Evolutionary conservation across 1,140 invertebrate genomes (phyloP), one percentile per base, ranked within the genome.

Genomic region (Eufriesea mexicana): DNA sequence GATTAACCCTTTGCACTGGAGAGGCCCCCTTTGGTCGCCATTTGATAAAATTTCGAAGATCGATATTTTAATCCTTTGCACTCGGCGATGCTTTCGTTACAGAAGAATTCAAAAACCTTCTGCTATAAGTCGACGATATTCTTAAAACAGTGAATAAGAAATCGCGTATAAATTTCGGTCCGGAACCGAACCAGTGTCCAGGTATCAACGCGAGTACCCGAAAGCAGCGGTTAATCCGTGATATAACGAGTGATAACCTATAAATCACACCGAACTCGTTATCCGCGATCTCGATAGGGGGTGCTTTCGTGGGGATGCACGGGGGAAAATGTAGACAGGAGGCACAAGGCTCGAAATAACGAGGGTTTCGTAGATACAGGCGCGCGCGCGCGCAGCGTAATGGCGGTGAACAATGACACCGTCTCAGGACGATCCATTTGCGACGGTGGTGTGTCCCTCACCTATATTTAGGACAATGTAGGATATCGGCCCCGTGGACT

Each of bases 401-500:
- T 45, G 49, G 25, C 71, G 42, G 49, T 78, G 66, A 83, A 83
- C 80, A 83, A 83, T 70, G 74, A 78, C 74, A 70, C 80, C 74
- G 64, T 83, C 74, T 70, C 80, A 55, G 66, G 47, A 55, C 80
- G 80, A 83, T 83, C 80, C 80, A 78, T 78, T 83, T 83, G 51
- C 80, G 28, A 77, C 73, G 42, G 35, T 25, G 28, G 20, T 55
- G 57, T 59, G 80, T 83, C 80, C 80, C 80, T 83, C 80, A 83
- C 80, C 80, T 78, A 83, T 83, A 83, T 83, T 78, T 78, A 78
- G 80, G 74, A 83, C 80, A 83, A 83, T 83, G 80, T 61, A 77
- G 80, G 54, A 77, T 83, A 70, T 77, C 80, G 80, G 62, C 18
- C 64, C 35, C 54, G 72, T 18, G 51, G 55, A 68, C 80, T 83